Evolutionary conservation across 2,797 vertebrate genomes (phyloP), one percentile per base, ranked within the genome.

Genomic region (Urophycis tenuis): DNA sequence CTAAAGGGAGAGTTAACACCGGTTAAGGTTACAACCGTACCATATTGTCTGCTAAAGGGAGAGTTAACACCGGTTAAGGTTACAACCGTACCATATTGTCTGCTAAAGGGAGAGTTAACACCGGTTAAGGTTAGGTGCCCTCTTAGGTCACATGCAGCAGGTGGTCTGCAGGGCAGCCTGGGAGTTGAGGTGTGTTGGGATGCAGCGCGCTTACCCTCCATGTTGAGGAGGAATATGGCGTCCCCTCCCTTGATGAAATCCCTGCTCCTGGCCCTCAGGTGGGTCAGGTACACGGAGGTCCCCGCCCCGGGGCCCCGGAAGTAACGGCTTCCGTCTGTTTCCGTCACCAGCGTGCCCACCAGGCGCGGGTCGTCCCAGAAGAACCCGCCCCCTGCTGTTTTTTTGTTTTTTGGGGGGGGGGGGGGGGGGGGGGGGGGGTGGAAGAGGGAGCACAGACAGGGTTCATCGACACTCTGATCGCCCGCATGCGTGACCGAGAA

Each of bases 241-340:
- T 95, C 85, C 60, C 93, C 92, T 31, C 94, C 95, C 87, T 97
- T 99, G 75, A 97, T 93, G 77, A 96, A 98, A 79, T 97, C 88
- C 80, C 94, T 93, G 85, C 94, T 96, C 84, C 81, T 91, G 85
- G 96, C 92, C 85, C 95, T 92, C 77, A 92, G 75, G 3, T 94
- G 91, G 41, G 93, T 96, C 83, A 99, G 92, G 83, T 94, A 98
- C 45, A 64, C 29, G 0, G 8, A 4, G 0, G 90, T 95, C 77
- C 96, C 96, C 5, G 0, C 0, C 39, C 93, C 92, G n/a, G 81
- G 88, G 34, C 94, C 92, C 81, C 90, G 90, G 85, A 81, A 93
- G 83, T 93, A 98, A 33, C 76, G 80, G 72, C 91, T 94, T 74
- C 96, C 95, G 74, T 95, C 93, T 19, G 86, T 30, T n/a, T 93